Conservation (phyloP, 1,140 invertebrate species). For the Stenopsyche tienmushanensis region DNA sequence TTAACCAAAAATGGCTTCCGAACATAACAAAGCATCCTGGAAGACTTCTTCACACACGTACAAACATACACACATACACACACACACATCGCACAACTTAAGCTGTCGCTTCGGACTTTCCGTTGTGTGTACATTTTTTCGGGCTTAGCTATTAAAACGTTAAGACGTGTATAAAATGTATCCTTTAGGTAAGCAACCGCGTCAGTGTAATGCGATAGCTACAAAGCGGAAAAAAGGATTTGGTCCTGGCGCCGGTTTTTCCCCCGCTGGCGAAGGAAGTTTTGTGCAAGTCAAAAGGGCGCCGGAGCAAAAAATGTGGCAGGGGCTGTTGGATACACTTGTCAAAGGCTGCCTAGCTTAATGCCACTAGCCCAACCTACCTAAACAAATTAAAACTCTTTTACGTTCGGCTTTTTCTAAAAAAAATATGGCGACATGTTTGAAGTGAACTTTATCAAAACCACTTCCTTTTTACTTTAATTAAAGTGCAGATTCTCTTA, state of each 20-base stretch:
- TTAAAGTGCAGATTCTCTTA: too few species aligned
- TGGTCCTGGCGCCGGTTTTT: conserved; percentile 20
- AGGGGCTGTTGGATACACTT: conserved; percentile 4
- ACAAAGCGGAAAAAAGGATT: conserved; percentile 30
- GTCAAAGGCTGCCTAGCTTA: conserved; percentile 15
- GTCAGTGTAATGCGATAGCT: conserved; percentile 26
- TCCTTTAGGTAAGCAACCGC: conserved; percentile 26
- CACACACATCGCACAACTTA: neutral
- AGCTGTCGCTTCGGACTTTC: neutral
- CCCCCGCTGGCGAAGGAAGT: neutral
- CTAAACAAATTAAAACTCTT: too few species aligned
- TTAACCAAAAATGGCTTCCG: conserved; percentile 9
- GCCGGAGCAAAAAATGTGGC: conserved; percentile 4
- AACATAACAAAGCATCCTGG: neutral
- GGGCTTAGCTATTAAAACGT: conserved; percentile 24
- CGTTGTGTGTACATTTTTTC: neutral
- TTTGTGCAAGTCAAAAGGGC: neutral
- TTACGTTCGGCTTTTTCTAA: neutral
- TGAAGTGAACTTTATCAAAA: too few species aligned
- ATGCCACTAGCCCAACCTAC: too few species aligned
- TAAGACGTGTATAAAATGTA: conserved; percentile 29
- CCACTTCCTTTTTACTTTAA: too few species aligned
- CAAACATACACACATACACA: neutral
- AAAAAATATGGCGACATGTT: neutral
- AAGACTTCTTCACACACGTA: neutral